phyloP scores from a whole-genome alignment of 2,113 vertebrate species.

The Oreochromis aureus region DNA sequence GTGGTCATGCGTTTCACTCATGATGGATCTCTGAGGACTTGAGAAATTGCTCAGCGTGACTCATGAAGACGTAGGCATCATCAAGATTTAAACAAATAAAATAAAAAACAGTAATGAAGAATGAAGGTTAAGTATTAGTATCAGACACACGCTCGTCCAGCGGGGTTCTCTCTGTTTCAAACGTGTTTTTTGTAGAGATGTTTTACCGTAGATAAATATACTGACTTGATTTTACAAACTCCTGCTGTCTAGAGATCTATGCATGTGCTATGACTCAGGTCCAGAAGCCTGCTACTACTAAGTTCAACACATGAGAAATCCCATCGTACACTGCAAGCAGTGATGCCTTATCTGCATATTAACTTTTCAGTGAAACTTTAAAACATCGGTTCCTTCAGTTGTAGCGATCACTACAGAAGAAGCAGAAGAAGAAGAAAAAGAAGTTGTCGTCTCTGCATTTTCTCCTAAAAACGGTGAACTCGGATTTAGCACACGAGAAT shows the following conservation, averaged over 20 bases:
- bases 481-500: conserved; percentile 72
- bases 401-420: conserved; percentile 48
- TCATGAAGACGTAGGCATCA: conserved; percentile 21
- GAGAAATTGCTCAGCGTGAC: conserved; percentile 40
- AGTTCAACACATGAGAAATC: conserved; percentile 83
- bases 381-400: conserved; percentile 77
- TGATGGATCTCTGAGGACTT: conserved; percentile 53
- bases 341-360: conserved; percentile 94
- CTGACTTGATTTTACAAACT: conserved; percentile 77
- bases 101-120: background rate
- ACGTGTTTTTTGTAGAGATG: conserved; percentile 72
- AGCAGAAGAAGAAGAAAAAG: conserved; percentile 28
- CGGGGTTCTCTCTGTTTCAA: conserved; percentile 50
- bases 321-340: conserved; percentile 91
- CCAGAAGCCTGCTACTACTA: conserved; percentile 83
- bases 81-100: conserved; percentile 18
- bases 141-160: conserved; percentile 34
- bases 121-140: conserved; percentile 55
- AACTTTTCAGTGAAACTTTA: conserved; percentile 74
- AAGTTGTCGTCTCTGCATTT: conserved; percentile 43
- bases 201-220: conserved; percentile 74
- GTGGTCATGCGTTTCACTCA: conserved; percentile 53
- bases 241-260: conserved; percentile 81
- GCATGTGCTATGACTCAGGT: conserved; percentile 85
- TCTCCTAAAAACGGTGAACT: conserved; percentile 57